Evolutionary conservation across 2,797 vertebrate genomes (phyloP), one percentile per base, ranked within the genome.

Genomic region (Florisuga fusca): DNA sequence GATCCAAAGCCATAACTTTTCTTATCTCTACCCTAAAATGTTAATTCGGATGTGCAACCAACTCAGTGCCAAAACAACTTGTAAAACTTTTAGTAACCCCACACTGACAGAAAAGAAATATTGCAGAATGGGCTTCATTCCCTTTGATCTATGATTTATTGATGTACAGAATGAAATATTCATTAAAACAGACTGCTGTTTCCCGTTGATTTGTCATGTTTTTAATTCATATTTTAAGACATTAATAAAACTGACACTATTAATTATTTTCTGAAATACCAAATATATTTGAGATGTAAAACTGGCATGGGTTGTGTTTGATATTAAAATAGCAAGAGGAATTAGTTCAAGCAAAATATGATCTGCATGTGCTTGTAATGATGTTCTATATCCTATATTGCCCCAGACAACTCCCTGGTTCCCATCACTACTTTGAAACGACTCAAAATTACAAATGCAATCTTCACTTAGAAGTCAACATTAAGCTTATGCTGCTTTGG

Each of bases 141-240:
- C 94, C 93, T 97, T 96, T 95, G 96, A 97, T 98, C 94, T 97
- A 95, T 97, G 97, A 98, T 98, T 97, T 97, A 98, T 97, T 96
- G 96, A 97, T 96, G 94, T 94, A 59, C 73, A 71, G 73, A 72
- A 96, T 97, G 96, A 98, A 98, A 98, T 97, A 98, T 98, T 98
- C 97, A 98, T 98, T 98, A 98, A 97, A 98, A 97, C 96, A 97
- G 97, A 97, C 96, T 94, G 96, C 96, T 95, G 72, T 95, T 98
- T 96, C 96, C 94, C 95, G 68, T 93, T 98, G 97, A 96, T 97
- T 97, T 98, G 97, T 98, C 97, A 97, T 96, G 95, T 97, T 98
- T 98, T 97, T 92, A 98, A 97, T 98, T 98, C 97, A 96, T 98
- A 97, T 97, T 97, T 98, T 97, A 97, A 98, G 95, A 97, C 97